Percentiles rank a stretch among this genome's conserved stretches.
These are phyloP conservation scores for Drosophila anomalata DNA, from an alignment of 2,888 invertebrate species.

Conservation along the genomic window DNA sequence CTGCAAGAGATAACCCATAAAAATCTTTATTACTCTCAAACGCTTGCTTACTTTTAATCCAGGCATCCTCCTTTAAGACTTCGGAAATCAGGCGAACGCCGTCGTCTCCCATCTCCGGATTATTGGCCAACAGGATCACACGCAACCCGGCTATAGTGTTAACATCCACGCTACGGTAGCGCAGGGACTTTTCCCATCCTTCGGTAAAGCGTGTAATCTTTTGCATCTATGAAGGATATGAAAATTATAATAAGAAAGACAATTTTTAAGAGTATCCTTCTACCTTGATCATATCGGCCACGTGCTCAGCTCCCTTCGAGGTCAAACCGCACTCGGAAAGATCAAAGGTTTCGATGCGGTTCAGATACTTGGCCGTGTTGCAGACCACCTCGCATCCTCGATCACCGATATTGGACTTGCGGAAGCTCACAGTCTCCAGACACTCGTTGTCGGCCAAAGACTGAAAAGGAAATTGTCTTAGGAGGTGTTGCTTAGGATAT, in stretches of 20 bases:
- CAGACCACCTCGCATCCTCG: conserved; percentile 89
- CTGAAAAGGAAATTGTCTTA: conserved; percentile 72
- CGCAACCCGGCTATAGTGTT: conserved; percentile 90
- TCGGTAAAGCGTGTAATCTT: conserved; percentile 90
- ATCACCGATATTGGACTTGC: conserved; percentile 89
- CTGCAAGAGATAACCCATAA: conserved; percentile 77
- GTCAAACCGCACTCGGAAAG: conserved; percentile 89
- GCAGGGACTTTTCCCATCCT: conserved; percentile 91
- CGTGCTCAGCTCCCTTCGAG: conserved; percentile 86
- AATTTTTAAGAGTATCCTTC: not conserved
- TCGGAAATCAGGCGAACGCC: conserved; percentile 87
- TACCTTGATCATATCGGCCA: conserved; percentile 88
- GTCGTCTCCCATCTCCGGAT: conserved; percentile 88
- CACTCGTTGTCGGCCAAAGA: conserved; percentile 87
- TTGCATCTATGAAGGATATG: conserved; percentile 85
- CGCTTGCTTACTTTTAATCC: conserved; percentile 88
- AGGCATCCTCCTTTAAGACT: conserved; percentile 90
- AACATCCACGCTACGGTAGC: conserved; percentile 90
- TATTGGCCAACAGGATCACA: conserved; percentile 88
- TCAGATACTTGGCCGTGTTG: conserved; percentile 87
- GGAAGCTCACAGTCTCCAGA: conserved; percentile 88
- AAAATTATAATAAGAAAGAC: accelerated
- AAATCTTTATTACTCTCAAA: not conserved
- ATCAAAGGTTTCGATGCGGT: conserved; percentile 88
- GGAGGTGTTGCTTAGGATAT: not conserved